Base-by-base conservation (phyloP, 2,113 vertebrate species). In the Tachycineta bicolor region DNA sequence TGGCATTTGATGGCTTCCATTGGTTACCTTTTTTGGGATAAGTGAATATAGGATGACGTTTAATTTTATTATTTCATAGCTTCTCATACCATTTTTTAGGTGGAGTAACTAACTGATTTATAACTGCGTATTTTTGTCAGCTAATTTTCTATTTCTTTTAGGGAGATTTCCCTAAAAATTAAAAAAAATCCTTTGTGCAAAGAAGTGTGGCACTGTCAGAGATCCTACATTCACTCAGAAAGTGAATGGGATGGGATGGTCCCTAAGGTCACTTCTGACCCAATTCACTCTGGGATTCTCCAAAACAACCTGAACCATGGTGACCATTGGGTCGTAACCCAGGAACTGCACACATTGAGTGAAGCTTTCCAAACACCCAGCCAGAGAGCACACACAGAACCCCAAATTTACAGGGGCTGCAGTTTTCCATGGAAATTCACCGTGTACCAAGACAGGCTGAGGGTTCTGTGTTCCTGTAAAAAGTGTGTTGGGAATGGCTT, bases 351-450 rank as follows among this genome's bases (percentile, higher is more conserved):
- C 20, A 55, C 34, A 58, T 10, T 11, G 5, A 46, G n/a, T 62
- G 58, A 89, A 41, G 28, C 29, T 89, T 55, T 34, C 37, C 29
- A 16, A 65, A 56, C 20, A 49, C 39, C 34, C 47, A 62, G 10
- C 43, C 14, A 68, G 50, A 84, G 21, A 59, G 26, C 31, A 56
- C 25, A 83, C 19, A 8, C 7, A 78, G 5, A 80, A 82, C 47
- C 29, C 20, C 69, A 46, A 53, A 74, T 65, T 62, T 47, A 73
- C 39, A 67, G 37, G 43, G 17, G 10, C 28, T 92, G 47, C 26
- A 87, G 15, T 65, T 94, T 95, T 94, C 87, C 25, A 37, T 89
- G 88, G 86, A 92, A 93, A 90, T 74, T 56, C 37, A 75, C 24
- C 4, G 1, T 14, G 26, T 39, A 97, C 71, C 64, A 89, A 87